Evolutionary conservation across 2,888 invertebrate species (phyloP).

Genomic region (Morpho achilles): DNA sequence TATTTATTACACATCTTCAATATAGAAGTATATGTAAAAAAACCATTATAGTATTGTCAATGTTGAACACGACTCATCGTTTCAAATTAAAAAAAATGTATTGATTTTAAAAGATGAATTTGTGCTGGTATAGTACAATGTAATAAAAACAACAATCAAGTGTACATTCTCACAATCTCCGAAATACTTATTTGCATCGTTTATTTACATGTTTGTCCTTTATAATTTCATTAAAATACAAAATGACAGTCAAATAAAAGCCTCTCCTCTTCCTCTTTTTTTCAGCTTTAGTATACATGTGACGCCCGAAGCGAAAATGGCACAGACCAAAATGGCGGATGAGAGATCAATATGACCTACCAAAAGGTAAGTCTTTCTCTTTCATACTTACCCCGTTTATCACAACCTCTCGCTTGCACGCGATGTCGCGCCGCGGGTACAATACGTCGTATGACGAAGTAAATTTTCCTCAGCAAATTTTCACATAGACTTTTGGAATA

Average conservation of each 20-base stretch:
- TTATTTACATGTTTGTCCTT: constrained; percentile 49
- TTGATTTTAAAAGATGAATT: no score
- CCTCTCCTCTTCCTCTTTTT: constrained; percentile 51
- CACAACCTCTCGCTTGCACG: constrained; percentile 48
- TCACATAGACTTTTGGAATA: constrained; percentile 40
- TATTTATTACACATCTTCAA: no score
- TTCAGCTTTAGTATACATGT: constrained; percentile 60
- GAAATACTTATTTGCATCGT: constrained; percentile 65
- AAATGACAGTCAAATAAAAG: constrained; percentile 70
- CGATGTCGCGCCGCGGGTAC: constrained; percentile 54
- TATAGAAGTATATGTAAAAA: no score
- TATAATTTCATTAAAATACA: constrained; percentile 69
- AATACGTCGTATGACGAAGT: constrained; percentile 65
- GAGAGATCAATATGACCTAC: constrained; percentile 79
- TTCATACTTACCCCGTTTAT: constrained; percentile 37
- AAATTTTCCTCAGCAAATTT: constrained; percentile 61
- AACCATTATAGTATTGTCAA: no score
- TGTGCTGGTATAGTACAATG: background rate
- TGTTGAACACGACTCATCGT: no score
- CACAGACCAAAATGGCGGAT: constrained; percentile 75
- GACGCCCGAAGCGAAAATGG: constrained; percentile 72
- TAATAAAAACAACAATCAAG: constrained; percentile 23
- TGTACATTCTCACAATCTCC: constrained; percentile 56
- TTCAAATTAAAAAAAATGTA: no score
- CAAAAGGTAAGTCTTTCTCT: constrained; percentile 59